A percentile compares a stretch with the other conserved stretches of the same genome.
Evolutionary conservation across 2,888 invertebrate genomes (phyloP).

Genomic region (Oscheius sp.): DNA sequence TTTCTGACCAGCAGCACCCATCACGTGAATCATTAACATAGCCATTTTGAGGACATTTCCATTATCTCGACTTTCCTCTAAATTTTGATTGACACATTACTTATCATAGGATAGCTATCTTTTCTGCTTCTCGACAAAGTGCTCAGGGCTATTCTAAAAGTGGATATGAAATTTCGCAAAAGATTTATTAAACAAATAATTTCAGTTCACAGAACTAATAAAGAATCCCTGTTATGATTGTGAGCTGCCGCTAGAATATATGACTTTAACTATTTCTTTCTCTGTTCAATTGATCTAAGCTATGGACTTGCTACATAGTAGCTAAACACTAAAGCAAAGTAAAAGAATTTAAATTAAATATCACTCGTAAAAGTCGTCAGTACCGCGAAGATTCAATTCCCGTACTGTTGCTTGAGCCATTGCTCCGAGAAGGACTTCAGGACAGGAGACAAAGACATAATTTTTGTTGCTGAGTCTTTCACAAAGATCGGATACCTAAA

Average conservation of each 20-base stretch:
- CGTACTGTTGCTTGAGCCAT: conserved; percentile 66
- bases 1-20: too few species aligned
- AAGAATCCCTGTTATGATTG: too few species aligned
- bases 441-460: conserved; percentile 58
- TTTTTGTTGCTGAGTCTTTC: conserved; percentile 46
- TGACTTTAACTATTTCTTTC: background rate
- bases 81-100: too few species aligned
- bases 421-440: conserved; percentile 63
- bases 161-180: too few species aligned
- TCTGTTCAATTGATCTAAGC: background rate
- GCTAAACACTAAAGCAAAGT: conserved; percentile 1
- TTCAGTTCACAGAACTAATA: background rate
- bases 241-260: background rate
- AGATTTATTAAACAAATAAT: background rate
- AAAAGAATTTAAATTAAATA: too few species aligned
- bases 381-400: conserved; percentile 42
- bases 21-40: too few species aligned
- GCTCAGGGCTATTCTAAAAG: too few species aligned
- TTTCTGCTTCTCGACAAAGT: too few species aligned
- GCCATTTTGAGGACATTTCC: too few species aligned
- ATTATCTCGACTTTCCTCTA: too few species aligned
- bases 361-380: conserved; percentile 27
- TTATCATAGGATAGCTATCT: too few species aligned
- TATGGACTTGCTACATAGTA: background rate
- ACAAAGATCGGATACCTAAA: conserved; percentile 55